Conservation (phyloP, 2,888 invertebrate genomes). For the Andrena camellia region DNA sequence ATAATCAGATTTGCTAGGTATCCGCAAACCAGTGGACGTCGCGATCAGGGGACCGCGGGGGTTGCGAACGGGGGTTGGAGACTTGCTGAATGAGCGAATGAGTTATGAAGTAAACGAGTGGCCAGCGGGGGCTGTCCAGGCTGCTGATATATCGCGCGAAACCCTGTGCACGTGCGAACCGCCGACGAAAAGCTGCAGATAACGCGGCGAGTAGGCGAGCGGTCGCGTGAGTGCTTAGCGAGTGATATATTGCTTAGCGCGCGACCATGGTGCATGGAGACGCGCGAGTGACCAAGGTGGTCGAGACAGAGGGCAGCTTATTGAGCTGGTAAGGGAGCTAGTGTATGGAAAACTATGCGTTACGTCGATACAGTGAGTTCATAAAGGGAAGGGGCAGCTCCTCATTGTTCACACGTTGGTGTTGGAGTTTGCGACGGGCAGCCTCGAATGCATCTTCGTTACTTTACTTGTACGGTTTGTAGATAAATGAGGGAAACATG, state of each 20-base stretch:
- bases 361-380: neutral
- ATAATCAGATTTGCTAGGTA: constrained; percentile 80
- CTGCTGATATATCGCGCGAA: constrained; percentile 39
- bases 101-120: constrained; percentile 58
- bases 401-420: neutral
- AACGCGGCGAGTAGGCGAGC: constrained; percentile 33
- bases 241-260: constrained; percentile 29
- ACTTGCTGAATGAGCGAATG: constrained; percentile 46
- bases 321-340: neutral
- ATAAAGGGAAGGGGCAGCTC: neutral
- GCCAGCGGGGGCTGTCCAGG: constrained; percentile 1
- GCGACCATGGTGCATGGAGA: constrained; percentile 18
- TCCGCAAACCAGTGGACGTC: constrained; percentile 43
- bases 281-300: constrained; percentile 23
- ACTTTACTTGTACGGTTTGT: too few species aligned
- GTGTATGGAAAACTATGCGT: neutral
- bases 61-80: constrained; percentile 8
- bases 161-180: neutral
- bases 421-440: too few species aligned
- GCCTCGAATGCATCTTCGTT: too few species aligned
- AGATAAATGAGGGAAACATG: too few species aligned
- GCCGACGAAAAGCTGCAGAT: constrained; percentile 28
- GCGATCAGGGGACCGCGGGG: neutral
- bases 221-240: constrained; percentile 34
- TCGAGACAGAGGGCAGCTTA: constrained; percentile 6